Evolutionary conservation across 2,797 vertebrate species (phyloP).

Genomic region (Atherinosoma microstoma): DNA sequence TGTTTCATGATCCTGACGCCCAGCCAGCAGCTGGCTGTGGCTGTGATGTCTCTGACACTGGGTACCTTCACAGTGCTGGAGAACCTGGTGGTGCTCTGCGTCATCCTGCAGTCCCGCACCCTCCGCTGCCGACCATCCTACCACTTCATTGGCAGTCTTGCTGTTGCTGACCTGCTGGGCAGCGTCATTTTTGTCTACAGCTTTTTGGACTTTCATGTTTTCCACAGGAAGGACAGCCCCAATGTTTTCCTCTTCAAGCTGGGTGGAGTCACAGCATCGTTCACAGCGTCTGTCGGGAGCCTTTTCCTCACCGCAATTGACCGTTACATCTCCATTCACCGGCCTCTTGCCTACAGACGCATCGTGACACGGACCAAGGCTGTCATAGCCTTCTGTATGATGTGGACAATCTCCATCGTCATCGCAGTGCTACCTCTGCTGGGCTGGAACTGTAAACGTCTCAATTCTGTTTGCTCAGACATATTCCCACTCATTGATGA

Average conservation of each 20-base stretch:
- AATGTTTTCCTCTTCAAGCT: conserved; percentile 98
- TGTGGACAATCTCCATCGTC: conserved; percentile 98
- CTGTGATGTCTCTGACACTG: conserved; percentile 93
- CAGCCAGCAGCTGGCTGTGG: conserved; percentile 96
- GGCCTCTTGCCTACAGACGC: conserved; percentile 95
- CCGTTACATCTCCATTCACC: conserved; percentile 98
- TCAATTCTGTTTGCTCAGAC: conserved; percentile 95
- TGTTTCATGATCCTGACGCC: conserved; percentile 99
- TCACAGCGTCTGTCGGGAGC: conserved; percentile 97
- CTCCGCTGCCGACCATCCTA: conserved; percentile 97
- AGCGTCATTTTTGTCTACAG: conserved; percentile 99
- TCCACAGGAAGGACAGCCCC: conserved; percentile 96
- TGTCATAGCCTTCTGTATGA: conserved; percentile 97
- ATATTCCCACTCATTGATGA: conserved; percentile 98
- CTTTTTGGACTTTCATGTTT: conserved; percentile 99
- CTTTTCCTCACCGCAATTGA: conserved; percentile 99
- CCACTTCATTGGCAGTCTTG: conserved; percentile 98
- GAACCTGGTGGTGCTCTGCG: conserved; percentile 95
- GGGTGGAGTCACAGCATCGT: conserved; percentile 97
- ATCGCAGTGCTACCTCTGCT: conserved; percentile 97
- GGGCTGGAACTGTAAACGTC: conserved; percentile 99
- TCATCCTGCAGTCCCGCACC: conserved; percentile 95
- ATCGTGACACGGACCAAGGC: conserved; percentile 98
- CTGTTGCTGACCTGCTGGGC: conserved; percentile 95
- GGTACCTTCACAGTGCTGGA: conserved; percentile 98